phyloP scores from a whole-genome alignment of 92 coral and sea anemone species.

The Porites divaricata region DNA sequence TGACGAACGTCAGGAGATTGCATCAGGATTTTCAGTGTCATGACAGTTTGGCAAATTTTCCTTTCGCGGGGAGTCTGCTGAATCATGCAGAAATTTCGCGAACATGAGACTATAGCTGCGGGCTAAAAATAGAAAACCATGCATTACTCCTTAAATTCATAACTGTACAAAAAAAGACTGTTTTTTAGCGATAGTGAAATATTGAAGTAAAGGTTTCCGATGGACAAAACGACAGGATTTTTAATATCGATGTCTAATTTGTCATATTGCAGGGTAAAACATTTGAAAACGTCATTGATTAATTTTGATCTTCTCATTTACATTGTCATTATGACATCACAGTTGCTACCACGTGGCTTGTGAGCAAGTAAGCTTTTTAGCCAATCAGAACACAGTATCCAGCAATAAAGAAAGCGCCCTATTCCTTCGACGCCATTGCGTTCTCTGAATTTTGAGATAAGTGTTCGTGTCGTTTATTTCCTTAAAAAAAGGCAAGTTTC shows the following conservation, averaged over 20 bases:
- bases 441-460: background rate
- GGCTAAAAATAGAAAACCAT: constrained; percentile 3
- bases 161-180: background rate
- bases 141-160: background rate
- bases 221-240: too few relatives aligned
- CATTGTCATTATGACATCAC: constrained; percentile 30
- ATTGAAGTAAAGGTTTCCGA: too few relatives aligned
- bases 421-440: constrained; percentile 60
- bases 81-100: background rate
- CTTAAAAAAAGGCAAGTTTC: background rate
- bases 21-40: background rate
- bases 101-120: constrained; percentile 8
- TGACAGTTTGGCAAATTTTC: background rate
- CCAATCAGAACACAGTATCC: constrained; percentile 65
- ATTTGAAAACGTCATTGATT: constrained; percentile 1
- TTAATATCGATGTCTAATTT: background rate
- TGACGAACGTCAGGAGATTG: too few relatives aligned
- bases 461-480: background rate
- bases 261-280: background rate
- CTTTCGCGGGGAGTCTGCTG: background rate
- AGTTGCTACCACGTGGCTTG: background rate
- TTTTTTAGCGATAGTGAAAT: background rate
- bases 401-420: constrained; percentile 36
- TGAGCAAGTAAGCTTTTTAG: constrained; percentile 26
- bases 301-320: constrained; percentile 21